Base-by-base conservation (phyloP, 2,113 vertebrate species). In the Sebastes schlegelii region DNA sequence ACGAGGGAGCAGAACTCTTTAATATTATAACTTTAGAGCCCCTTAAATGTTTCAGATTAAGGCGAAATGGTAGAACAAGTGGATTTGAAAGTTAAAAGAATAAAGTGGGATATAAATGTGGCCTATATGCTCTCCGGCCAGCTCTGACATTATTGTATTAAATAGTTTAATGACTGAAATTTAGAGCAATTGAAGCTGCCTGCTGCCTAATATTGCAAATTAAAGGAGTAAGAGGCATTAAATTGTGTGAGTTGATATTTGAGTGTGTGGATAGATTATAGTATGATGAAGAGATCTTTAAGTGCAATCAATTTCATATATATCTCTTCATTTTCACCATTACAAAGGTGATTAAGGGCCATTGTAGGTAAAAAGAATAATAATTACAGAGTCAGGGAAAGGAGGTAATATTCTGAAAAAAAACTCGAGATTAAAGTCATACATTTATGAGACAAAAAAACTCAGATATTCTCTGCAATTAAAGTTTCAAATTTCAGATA, bases 1-100 rank as follows among this genome's bases (percentile, higher is more conserved):
- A 49, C 80, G 23, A 64, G 73, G 55, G 77, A 86, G 16, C 60
- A 34, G 48, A 76, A 49, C 19, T 77, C 75, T 74, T 78, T 75
- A 67, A 72, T 86, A 60, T 61, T 16, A 67, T 60, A 68, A 83
- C 65, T 80, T 86, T 74, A 12, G 64, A 55, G 14, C 13, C 16
- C 6, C 0, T 43, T 23, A 51, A 55, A 48, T n/a, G 62, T 51
- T 40, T 43, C 71, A 52, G 74, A 86, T 82, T 81, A 69, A 73
- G 65, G 73, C 76, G 55, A 85, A 86, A 78, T 82, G 74, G 26
- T 1, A 52, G 61, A 77, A 64, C 57, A 49, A 80, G 62, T 64
- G 57, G 67, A 68, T 84, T 46, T 73, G 2, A 64, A 73, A 62
- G 19, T 62, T 68, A n/a, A 63, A 40, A 69, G 5, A 75, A 21